Percentiles rank a stretch among this genome's conserved stretches.
phyloP scores from a whole-genome alignment of 2,797 vertebrate species.

The Glossophaga mutica region DNA sequence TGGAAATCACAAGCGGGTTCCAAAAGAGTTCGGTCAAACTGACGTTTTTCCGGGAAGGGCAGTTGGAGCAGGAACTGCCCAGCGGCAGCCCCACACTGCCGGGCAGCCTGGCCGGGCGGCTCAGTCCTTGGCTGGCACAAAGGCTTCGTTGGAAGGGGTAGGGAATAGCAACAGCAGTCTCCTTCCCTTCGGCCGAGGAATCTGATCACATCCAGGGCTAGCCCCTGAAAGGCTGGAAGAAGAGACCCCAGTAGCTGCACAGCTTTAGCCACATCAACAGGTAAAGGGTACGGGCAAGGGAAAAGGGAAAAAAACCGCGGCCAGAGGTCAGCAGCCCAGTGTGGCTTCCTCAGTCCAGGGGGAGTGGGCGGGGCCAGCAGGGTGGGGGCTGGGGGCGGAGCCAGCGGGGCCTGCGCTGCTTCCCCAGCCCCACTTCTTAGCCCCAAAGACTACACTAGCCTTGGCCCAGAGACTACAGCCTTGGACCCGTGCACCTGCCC shows the following conservation, averaged over 20 bases:
- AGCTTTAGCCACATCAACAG: background rate
- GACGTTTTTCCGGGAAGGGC: conserved; percentile 10
- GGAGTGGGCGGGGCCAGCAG: background rate
- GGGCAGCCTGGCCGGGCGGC: background rate
- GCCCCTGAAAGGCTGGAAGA: background rate
- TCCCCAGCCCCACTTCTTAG: background rate
- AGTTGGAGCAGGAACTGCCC: background rate
- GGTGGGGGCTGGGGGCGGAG: background rate
- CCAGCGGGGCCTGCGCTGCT: background rate
- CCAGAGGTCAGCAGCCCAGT: background rate
- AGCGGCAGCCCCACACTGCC: background rate
- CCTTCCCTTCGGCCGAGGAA: background rate
- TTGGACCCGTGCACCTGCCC: background rate
- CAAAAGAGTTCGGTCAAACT: background rate
- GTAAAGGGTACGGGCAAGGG: background rate
- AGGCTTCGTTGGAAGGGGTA: background rate
- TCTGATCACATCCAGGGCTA: background rate
- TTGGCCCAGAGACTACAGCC: rapidly evolving
- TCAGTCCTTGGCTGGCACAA: background rate
- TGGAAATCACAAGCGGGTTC: background rate
- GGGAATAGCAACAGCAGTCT: background rate
- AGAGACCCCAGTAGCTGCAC: background rate
- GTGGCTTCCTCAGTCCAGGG: background rate
- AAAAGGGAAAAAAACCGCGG: background rate
- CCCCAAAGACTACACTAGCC: rapidly evolving